Evolutionary conservation across 2,888 invertebrate genomes (phyloP).

Genomic region (Pollenia angustigena): DNA sequence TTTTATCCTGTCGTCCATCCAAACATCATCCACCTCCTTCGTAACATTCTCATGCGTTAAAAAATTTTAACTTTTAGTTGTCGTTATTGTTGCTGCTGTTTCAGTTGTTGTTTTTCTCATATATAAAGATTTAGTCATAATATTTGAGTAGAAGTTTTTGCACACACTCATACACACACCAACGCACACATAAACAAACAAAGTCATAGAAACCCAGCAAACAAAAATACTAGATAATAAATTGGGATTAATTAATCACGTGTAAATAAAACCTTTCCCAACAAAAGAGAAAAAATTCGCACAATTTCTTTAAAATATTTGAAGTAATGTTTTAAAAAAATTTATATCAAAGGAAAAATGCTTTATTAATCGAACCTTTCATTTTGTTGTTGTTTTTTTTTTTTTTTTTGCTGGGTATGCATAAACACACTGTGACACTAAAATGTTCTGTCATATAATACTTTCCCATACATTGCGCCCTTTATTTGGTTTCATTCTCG

Average conservation of each 20-base stretch:
- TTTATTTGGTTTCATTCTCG: conserved; percentile 33
- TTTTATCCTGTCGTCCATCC: background rate
- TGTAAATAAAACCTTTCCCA: no score
- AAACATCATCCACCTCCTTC: background rate
- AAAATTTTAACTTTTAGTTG: conserved; percentile 31
- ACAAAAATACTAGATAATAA: no score
- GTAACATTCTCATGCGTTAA: conserved; percentile 16
- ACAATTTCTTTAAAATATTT: no score
- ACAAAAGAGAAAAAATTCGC: no score
- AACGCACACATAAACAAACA: background rate
- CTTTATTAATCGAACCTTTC: no score
- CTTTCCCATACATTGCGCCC: conserved; percentile 25
- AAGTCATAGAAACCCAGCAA: background rate
- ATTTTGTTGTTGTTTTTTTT: no score
- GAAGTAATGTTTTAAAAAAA: no score
- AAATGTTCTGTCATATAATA: conserved; percentile 48
- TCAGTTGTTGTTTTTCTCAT: conserved; percentile 38
- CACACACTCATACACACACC: background rate
- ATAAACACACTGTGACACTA: conserved; percentile 30
- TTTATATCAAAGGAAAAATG: no score
- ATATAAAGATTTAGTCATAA: conserved; percentile 49
- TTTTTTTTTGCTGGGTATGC: no score
- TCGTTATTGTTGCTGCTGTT: background rate
- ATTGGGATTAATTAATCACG: no score
- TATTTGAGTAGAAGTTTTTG: conserved; percentile 12